These are phyloP conservation scores for Scrobipalpa costella DNA, from an alignment of 2,888 invertebrate species.

Conservation along the genomic window DNA sequence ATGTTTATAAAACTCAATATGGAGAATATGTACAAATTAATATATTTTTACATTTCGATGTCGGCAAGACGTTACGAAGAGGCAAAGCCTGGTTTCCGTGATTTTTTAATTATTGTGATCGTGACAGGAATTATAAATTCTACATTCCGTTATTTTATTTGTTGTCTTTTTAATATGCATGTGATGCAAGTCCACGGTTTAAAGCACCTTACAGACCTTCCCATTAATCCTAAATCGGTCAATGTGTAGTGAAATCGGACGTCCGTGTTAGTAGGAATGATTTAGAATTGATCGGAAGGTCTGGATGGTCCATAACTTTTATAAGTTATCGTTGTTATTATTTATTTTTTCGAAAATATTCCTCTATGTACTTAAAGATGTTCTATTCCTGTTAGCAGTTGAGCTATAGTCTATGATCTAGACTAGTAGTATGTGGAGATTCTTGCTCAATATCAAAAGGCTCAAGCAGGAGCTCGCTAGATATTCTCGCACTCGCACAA, in stretches of 20 bases:
- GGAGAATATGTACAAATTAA: slow-evolving; percentile 78
- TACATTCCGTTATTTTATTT: slow-evolving; percentile 70
- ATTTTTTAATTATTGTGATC: slow-evolving; percentile 77
- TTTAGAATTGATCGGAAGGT: too few species aligned
- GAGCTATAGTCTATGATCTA: background rate
- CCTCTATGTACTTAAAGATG: slow-evolving; percentile 57
- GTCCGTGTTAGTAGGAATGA: too few species aligned
- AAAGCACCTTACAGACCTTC: too few species aligned
- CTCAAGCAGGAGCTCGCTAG: slow-evolving; percentile 59
- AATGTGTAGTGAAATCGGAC: too few species aligned
- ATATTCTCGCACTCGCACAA: slow-evolving; percentile 74
- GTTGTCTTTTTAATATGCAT: slow-evolving; percentile 66
- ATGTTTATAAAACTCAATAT: slow-evolving; percentile 70
- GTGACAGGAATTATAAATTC: slow-evolving; percentile 78
- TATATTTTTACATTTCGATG: slow-evolving; percentile 80
- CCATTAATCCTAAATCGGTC: too few species aligned
- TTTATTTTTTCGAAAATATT: slow-evolving; percentile 43
- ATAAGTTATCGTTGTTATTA: slow-evolving; percentile 60
- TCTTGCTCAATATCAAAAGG: slow-evolving; percentile 75
- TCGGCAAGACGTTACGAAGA: slow-evolving; percentile 68
- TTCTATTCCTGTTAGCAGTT: slow-evolving; percentile 38
- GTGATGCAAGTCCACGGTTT: slow-evolving; percentile 79
- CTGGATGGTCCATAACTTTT: too few species aligned
- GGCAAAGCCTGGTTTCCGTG: slow-evolving; percentile 76
- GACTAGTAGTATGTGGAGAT: slow-evolving; percentile 27